phyloP scores from a whole-genome alignment of 2,113 vertebrate species.

The Monarcha castaneiventris region DNA sequence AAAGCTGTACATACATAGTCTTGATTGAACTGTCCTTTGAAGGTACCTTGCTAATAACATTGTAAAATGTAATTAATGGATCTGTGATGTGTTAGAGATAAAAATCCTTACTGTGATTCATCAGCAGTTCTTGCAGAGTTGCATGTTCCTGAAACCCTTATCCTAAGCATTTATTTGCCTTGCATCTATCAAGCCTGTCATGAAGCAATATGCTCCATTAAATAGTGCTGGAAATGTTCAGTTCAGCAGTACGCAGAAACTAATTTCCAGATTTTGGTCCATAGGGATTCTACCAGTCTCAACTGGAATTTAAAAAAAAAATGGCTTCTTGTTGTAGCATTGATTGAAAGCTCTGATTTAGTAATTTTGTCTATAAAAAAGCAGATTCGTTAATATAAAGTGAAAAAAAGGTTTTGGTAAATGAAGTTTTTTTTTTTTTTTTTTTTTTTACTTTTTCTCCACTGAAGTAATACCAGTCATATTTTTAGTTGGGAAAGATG shows the following conservation, averaged over 20 bases:
- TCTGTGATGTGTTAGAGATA: not conserved
- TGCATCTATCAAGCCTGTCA: not conserved
- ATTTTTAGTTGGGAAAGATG: not conserved
- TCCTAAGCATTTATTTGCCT: not conserved
- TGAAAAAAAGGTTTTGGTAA: not conserved
- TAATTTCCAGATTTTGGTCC: not conserved
- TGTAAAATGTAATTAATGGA: not conserved
- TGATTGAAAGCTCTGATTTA: not conserved
- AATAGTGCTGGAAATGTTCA: not conserved
- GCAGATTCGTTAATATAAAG: not conserved
- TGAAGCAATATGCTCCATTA: not conserved
- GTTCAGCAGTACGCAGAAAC: not conserved
- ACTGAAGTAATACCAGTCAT: not conserved
- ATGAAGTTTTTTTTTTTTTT: not conserved
- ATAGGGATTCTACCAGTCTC: not conserved
- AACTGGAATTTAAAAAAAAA: not conserved
- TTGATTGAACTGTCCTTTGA: not conserved
- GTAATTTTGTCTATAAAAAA: not conserved
- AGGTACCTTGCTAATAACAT: not conserved
- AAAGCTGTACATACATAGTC: not conserved
- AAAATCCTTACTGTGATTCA: not conserved
- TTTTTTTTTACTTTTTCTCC: not conserved
- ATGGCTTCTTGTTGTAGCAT: not conserved
- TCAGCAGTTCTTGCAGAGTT: not conserved
- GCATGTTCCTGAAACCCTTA: not conserved